Percentiles rank a stretch among this genome's conserved stretches.
These are phyloP conservation scores for Geotrypetes seraphini DNA, from an alignment of 2,797 vertebrate genomes.

Conservation along the genomic window DNA sequence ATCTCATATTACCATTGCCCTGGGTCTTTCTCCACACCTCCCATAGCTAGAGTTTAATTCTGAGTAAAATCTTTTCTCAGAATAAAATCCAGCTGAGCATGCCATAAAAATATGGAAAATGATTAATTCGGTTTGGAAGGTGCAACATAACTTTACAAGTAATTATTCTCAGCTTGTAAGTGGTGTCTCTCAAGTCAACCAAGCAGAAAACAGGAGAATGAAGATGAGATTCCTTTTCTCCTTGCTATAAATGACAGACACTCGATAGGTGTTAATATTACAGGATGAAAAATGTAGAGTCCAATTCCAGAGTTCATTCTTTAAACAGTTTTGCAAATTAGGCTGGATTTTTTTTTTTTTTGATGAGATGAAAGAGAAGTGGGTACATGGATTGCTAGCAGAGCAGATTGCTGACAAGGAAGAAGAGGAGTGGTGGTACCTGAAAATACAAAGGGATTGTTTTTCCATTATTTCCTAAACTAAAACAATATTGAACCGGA, in stretches of 20 bases:
- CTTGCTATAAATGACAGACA: slow-evolving; percentile 95
- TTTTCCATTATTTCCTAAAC: too few relatives aligned
- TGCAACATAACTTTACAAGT: slow-evolving; percentile 76
- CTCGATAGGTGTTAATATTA: slow-evolving; percentile 85
- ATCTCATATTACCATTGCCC: too few relatives aligned
- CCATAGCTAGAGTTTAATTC: too few relatives aligned
- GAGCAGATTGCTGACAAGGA: too few relatives aligned
- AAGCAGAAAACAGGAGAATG: slow-evolving; percentile 96
- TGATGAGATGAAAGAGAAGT: slow-evolving; percentile 79
- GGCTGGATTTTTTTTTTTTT: slow-evolving; percentile 96
- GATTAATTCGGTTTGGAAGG: slow-evolving; percentile 72
- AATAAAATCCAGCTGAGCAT: too few relatives aligned
- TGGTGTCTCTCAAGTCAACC: slow-evolving; percentile 77
- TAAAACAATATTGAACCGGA: too few relatives aligned
- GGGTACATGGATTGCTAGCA: slow-evolving; percentile 84
- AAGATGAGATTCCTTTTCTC: slow-evolving; percentile 89
- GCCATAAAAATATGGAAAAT: too few relatives aligned
- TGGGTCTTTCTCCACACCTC: too few relatives aligned
- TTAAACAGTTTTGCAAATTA: slow-evolving; percentile 81
- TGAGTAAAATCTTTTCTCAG: too few relatives aligned
- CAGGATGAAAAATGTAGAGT: slow-evolving; percentile 92
- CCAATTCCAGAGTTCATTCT: slow-evolving; percentile 78
- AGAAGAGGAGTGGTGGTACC: too few relatives aligned
- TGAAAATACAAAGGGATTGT: too few relatives aligned
- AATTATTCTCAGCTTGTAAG: slow-evolving; percentile 88